Base-by-base conservation (phyloP, 2,113 vertebrate genomes). In the Sinocyclocheilus grahami region DNA sequence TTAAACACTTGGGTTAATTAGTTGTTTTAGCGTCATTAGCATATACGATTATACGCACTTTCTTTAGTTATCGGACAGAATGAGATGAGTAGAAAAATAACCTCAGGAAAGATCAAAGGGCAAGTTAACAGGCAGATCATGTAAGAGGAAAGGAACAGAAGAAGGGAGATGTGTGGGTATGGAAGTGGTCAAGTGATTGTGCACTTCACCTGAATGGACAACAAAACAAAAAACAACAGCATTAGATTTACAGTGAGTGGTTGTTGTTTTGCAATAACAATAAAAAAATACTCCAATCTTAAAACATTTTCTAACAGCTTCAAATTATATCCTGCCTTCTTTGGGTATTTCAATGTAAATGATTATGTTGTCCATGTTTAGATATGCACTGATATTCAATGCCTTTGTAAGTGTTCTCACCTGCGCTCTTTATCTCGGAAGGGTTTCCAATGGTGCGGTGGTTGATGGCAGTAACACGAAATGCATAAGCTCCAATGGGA, bases 391-490 rank as follows among this genome's bases (percentile, higher is more conserved):
- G 46, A 46, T 46, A 2, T 46, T 46, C 46, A 11, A 2, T 79
- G 37, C 4, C 22, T 63, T 53, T 76, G 65, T 7, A 30, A 30
- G 22, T 84, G 27, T 78, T 85, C 90, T 92, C 95, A 98, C 97
- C 97, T 97, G 98, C 97, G 79, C 91, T 97, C 93, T 95, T 96
- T 88, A 93, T 91, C 88, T 95, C 94, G 4, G 97, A 99, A 2
- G 97, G 96, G 76, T 96, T 89, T 89, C 97, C 97, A 0, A 93
- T 85, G 1, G 96, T 97, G 85, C 93, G 95, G 91, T 97, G 96
- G 91, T 98, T 99, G 89, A 98, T 89, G 8, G 96, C 96, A 87
- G 93, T 92, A 89, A 98, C 84, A 0, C 96, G 95, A 91, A 99
- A 96, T 83, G 95, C 94, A 27, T 97, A 98, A n/a, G 92, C 92